Base-by-base conservation (phyloP, 2,797 vertebrate genomes). In the Sardinella longiceps region DNA sequence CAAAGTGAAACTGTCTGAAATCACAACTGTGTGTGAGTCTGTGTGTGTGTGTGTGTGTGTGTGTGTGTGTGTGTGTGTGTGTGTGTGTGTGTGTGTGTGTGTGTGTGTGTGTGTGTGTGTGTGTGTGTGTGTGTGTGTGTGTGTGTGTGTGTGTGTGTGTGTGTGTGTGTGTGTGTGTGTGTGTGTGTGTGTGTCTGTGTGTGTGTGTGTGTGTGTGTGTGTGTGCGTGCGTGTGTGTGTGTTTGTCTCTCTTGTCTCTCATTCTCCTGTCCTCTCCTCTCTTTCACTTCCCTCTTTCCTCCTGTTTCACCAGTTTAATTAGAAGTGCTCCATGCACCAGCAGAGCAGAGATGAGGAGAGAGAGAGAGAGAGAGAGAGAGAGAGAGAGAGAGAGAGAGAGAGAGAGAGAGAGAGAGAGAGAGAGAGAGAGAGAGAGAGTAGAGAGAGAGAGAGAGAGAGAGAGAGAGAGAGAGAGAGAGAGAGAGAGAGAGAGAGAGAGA, bases 261-360 rank as follows among this genome's bases (percentile, higher is more conserved):
- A 20, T 18, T 53, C 51, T 53, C 51, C 18, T 18, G 18, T 18
- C 4, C 20, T 53, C 51, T 53, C 20, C 51, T 56, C 51, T 56
- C 18, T 56, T 30, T 74, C 66, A 37, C 63, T 33, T 1, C 33
- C 63, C 30, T 28, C 12, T 28, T 70, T 10, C 5, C 63, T 37
- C 30, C 30, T 70, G 10, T 4, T 33, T 14, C 30, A 5, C 56
- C 48, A 56, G 25, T 80, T 86, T 86, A 85, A 87, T 86, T 85
- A 82, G 80, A 87, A 85, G 86, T 86, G 74, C 84, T 74, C 58
- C 30, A 84, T 80, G 48, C 39, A 20, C 46, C 81, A 81, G 84
- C 74, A 83, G 81, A 85, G 25, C 37, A 81, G 74, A 85, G 20
- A 25, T 0, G 0, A 39, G 14, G 30, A 51, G 60, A 18, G 10